Conservation (phyloP, 2,113 vertebrate species). For the Centropus unirufus region DNA sequence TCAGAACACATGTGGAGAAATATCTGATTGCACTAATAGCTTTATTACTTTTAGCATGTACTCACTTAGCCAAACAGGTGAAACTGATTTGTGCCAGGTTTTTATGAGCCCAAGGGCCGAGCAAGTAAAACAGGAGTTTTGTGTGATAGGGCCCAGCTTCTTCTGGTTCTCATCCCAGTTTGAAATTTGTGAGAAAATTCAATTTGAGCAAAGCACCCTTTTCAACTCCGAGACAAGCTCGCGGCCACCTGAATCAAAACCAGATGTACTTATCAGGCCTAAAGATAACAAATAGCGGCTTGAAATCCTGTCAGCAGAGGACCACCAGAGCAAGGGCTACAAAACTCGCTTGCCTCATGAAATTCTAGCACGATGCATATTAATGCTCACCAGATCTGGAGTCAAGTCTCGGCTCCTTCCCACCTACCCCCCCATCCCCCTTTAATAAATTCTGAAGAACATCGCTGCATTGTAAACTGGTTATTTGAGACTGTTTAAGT, state of each 20-base stretch:
- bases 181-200: slow-evolving; percentile 95
- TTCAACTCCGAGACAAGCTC: slow-evolving; percentile 90
- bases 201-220: slow-evolving; percentile 86
- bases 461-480: slow-evolving; percentile 71
- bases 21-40: slow-evolving; percentile 79
- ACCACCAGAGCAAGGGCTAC: slow-evolving; percentile 86
- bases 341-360: slow-evolving; percentile 72
- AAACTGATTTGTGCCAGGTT: slow-evolving; percentile 88
- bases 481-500: slow-evolving; percentile 79
- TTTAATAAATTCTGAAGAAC: slow-evolving; percentile 70
- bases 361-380: slow-evolving; percentile 75
- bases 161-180: slow-evolving; percentile 84
- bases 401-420: not conserved
- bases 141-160: slow-evolving; percentile 78
- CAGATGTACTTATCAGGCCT: slow-evolving; percentile 94
- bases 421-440: not conserved
- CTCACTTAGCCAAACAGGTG: slow-evolving; percentile 88
- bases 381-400: slow-evolving; percentile 75
- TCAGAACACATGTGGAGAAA: slow-evolving; percentile 74
- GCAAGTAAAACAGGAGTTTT: slow-evolving; percentile 72
- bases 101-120: slow-evolving; percentile 79
- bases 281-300: slow-evolving; percentile 94
- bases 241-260: slow-evolving; percentile 93
- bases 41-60: slow-evolving; percentile 84
- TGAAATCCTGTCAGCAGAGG: slow-evolving; percentile 85